Evolutionary conservation across 2,888 invertebrate genomes (phyloP).

Genomic region (Petrolisthes cinctipes): DNA sequence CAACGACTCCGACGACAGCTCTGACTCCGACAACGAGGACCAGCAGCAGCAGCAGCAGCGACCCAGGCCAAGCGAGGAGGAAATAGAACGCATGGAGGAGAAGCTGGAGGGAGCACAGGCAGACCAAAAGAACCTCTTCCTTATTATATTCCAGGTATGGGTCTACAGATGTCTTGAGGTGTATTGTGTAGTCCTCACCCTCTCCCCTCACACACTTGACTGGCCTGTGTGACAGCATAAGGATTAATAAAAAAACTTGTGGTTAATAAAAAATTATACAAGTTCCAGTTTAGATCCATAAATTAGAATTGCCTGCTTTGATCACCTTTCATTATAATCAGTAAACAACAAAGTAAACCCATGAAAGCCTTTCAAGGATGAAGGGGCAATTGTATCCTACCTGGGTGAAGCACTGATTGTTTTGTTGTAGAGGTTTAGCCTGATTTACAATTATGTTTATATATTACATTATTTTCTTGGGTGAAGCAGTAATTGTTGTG

Average conservation of each 20-base stretch:
- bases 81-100: constrained; percentile 96
- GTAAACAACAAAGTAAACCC: too few species aligned
- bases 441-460: not conserved
- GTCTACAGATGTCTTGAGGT: too few species aligned
- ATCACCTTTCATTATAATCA: too few species aligned
- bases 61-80: constrained; percentile 80
- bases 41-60: constrained; percentile 34
- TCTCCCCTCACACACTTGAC: too few species aligned
- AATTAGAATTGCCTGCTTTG: too few species aligned
- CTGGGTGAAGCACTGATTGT: not conserved
- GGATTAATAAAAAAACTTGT: too few species aligned
- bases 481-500: not conserved
- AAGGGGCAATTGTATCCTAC: too few species aligned
- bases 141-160: constrained; percentile 90
- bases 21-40: constrained; percentile 57
- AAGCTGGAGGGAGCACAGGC: constrained; percentile 93
- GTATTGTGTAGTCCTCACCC: too few species aligned
- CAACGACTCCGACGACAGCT: constrained; percentile 56
- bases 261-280: too few species aligned
- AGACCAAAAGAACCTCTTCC: constrained; percentile 95
- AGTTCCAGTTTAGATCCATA: too few species aligned
- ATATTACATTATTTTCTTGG: not conserved
- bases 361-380: too few species aligned
- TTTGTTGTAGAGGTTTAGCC: not conserved
- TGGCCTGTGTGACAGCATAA: too few species aligned